Evolutionary conservation across 2,113 vertebrate species (phyloP).

Genomic region (Phaethornis superciliosus): DNA sequence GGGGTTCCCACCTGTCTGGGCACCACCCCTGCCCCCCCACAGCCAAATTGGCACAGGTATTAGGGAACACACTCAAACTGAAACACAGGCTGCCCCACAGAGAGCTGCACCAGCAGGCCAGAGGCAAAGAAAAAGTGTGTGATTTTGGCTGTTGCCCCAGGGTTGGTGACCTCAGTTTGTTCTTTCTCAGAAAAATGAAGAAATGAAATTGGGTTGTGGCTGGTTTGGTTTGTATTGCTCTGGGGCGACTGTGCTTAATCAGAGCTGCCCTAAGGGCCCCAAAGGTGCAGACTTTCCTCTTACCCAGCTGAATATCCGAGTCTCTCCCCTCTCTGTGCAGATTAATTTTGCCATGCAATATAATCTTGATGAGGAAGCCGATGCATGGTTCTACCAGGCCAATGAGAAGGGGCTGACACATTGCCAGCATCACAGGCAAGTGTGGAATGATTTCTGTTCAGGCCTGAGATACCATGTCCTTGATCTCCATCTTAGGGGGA

Average conservation of each 20-base stretch:
- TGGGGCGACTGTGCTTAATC: not conserved
- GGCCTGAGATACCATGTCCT: not conserved
- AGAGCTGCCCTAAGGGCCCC: not conserved
- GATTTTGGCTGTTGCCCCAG: not conserved
- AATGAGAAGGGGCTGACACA: not conserved
- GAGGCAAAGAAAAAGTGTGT: not conserved
- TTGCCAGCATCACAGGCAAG: not conserved
- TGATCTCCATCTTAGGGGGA: not conserved
- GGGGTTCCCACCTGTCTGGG: not conserved
- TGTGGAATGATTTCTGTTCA: not conserved
- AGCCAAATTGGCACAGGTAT: not conserved
- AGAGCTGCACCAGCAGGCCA: not conserved
- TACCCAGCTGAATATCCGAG: not conserved
- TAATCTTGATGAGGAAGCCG: not conserved
- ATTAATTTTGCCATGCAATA: not conserved
- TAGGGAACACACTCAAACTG: not conserved
- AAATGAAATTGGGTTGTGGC: not conserved
- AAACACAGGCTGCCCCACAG: not conserved
- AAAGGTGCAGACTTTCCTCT: not conserved
- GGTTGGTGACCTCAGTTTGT: not conserved
- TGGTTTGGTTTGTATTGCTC: not conserved
- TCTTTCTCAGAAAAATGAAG: not conserved
- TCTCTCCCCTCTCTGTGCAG: not conserved
- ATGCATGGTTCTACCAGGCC: rapidly evolving
- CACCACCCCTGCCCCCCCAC: not conserved